Conservation (phyloP, 2,888 invertebrate genomes). For the Aleiodes leptofemur region DNA sequence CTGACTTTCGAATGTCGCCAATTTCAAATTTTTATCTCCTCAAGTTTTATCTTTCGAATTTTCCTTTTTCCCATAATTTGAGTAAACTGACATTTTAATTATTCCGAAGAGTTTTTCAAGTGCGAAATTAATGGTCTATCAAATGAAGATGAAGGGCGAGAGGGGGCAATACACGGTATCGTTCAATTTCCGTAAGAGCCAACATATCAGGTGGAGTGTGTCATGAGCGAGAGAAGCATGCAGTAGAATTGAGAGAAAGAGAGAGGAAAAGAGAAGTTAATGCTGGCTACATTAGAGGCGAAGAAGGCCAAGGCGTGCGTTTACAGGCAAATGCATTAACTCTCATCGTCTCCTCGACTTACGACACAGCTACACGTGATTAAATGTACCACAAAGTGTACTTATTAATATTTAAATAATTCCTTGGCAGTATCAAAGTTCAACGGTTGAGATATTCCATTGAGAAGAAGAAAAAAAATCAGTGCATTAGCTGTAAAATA, state of each 20-base stretch:
- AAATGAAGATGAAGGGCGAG: conserved; percentile 1
- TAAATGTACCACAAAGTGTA: conserved; percentile 13
- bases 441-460: background rate
- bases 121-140: conserved; percentile 14
- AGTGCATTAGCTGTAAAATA: too few relatives aligned
- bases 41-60: background rate
- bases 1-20: background rate
- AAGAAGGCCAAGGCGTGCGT: conserved; percentile 3
- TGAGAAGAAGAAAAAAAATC: background rate
- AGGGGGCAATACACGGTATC: conserved; percentile 9
- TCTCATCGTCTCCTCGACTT: background rate
- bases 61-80: background rate
- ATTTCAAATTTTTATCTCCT: background rate
- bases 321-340: conserved; percentile 33
- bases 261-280: background rate
- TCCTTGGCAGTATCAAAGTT: background rate
- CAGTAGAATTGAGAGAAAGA: conserved; percentile 13
- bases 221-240: conserved; percentile 18
- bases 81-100: background rate
- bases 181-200: conserved; percentile 38
- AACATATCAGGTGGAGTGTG: conserved; percentile 8
- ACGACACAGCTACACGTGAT: conserved; percentile 14
- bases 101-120: background rate
- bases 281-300: conserved; percentile 12
- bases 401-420: background rate